Evolutionary conservation across 92 coral and sea anemone species (phyloP).

Genomic region (Porites rus): DNA sequence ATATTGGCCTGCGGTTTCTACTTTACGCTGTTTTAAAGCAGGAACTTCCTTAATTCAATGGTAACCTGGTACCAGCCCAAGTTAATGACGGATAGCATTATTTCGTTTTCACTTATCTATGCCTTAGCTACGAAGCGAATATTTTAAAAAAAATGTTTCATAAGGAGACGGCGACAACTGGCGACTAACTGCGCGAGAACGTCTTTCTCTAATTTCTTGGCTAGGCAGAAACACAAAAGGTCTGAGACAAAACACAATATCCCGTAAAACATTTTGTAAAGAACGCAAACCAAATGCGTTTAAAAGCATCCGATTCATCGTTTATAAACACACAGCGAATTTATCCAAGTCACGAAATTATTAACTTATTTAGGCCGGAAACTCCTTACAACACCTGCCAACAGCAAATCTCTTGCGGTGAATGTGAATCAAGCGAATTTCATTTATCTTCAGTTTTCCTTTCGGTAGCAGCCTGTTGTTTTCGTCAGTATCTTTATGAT

Average conservation of each 20-base stretch:
- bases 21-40: not conserved
- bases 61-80: not conserved
- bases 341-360: not conserved
- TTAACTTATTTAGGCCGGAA: conserved; percentile 6
- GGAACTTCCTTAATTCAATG: too few species aligned
- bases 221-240: not conserved
- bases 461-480: not conserved
- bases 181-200: too few species aligned
- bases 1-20: too few species aligned
- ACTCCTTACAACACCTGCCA: conserved; percentile 1
- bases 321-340: not conserved
- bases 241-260: not conserved
- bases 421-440: not conserved
- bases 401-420: not conserved
- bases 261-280: not conserved
- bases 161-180: too few species aligned
- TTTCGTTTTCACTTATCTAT: not conserved
- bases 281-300: not conserved
- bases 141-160: too few species aligned
- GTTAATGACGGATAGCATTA: not conserved
- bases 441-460: not conserved
- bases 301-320: conserved; percentile 1
- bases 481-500: not conserved
- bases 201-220: not conserved
- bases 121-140: not conserved